Base-by-base conservation (phyloP, 2,888 invertebrate genomes). In the Leptinotarsa haldemani region DNA sequence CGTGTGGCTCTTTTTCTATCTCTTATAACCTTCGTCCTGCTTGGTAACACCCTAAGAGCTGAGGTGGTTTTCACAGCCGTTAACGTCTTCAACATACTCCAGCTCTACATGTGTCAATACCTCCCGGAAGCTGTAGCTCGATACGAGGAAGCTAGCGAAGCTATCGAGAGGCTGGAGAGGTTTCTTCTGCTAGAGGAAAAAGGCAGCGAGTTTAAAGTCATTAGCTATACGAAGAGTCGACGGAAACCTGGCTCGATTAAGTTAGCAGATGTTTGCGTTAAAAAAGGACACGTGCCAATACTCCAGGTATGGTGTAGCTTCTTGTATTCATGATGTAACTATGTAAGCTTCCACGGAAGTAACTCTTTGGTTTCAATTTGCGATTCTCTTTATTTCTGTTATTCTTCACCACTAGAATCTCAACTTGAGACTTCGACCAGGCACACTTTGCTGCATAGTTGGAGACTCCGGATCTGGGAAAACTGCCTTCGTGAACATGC, bases 1-100 rank as follows among this genome's bases (percentile, higher is more conserved):
- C 92, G 97, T 77, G 90, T 96, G 64, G 94, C 96, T 1, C 89
- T 97, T 13, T 95, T 94, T 84, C 91, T 95, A 75, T 95, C 95
- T 2, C 90, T 97, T 69, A 89, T 95, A 61, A 91, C 94, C 0
- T 95, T 93, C 83, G 93, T 94, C 13, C 88, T 95, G 3, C 88
- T 92, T 80, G 94, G 93, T 13, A 83, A 89, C 72, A 77, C 75
- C 18, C 82, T 89, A 75, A 87, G 88, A 13, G 89, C 92, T 0
- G 92, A 92, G 71, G 90, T 92, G 82, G 93, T 94, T 0, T 95
- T 94, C 86, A 92, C 94, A 0, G 89, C 94, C 82, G 93, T 94
- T 3, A 94, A 94, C 82, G 93, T 94, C 85, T 94, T 92, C 83
- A 94, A 94, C 84, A 90, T 93, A 20, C 87, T 95, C 53, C 94